Conservation (phyloP, 2,113 vertebrate genomes). For the Anhinga rufa region DNA sequence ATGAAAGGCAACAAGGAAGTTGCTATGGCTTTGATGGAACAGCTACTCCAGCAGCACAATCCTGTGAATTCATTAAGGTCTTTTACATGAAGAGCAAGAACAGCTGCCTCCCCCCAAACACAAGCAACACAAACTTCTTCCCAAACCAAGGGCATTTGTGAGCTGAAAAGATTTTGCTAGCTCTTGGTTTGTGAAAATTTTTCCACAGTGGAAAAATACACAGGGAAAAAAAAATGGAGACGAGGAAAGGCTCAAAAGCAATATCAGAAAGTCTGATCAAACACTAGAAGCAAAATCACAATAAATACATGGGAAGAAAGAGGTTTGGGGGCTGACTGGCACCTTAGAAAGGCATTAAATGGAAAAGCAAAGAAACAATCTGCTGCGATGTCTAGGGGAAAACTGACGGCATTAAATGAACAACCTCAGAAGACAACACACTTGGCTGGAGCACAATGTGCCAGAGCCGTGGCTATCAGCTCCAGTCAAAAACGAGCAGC, state of each 20-base stretch:
- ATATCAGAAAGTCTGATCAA: neutral
- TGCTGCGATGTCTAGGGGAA: neutral
- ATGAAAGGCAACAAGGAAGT: slow-evolving; percentile 9
- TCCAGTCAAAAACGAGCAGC: neutral
- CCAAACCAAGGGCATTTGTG: neutral
- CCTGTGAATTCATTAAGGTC: neutral
- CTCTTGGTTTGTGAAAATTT: neutral
- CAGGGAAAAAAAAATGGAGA: neutral
- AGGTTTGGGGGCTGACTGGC: neutral
- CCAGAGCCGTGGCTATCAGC: neutral
- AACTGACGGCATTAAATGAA: neutral
- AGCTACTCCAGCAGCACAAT: neutral
- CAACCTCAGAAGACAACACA: neutral
- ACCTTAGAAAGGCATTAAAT: neutral
- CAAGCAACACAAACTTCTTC: neutral
- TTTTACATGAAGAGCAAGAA: neutral
- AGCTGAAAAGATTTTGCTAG: neutral
- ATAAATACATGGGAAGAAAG: neutral
- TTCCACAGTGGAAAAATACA: neutral
- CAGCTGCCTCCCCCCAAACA: neutral
- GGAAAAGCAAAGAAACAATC: neutral
- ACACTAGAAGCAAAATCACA: neutral
- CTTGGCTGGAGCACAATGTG: neutral
- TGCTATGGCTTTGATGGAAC: slow-evolving; percentile 9
- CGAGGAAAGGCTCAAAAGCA: neutral